A percentile compares a stretch with the other conserved stretches of the same genome.
Evolutionary conservation across 1,140 invertebrate species (phyloP).

Genomic region (Leptinotarsa defecta): DNA sequence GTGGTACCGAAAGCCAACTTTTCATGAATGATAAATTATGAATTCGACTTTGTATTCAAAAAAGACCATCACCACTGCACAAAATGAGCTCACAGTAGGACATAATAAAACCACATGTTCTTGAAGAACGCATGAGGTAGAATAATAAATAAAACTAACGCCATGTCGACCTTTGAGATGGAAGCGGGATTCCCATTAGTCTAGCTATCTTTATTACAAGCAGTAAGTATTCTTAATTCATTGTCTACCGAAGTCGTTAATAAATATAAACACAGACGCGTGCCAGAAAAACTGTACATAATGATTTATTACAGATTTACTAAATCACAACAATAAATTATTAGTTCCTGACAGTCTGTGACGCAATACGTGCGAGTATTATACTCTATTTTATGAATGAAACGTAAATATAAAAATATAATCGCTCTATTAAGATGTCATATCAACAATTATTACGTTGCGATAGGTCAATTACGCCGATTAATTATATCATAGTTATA

Average conservation of each 20-base stretch:
- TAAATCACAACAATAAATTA: slow-evolving; percentile 20
- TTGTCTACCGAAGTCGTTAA: slow-evolving; percentile 9
- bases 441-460: slow-evolving; percentile 31
- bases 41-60: too few species aligned
- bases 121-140: neutral
- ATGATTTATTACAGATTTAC: slow-evolving; percentile 14
- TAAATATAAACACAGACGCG: slow-evolving; percentile 17
- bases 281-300: slow-evolving; percentile 17
- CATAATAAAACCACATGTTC: neutral
- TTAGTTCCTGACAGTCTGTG: slow-evolving; percentile 16
- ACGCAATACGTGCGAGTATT: slow-evolving; percentile 6
- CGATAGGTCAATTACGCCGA: slow-evolving; percentile 30
- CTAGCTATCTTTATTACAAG: slow-evolving; percentile 3
- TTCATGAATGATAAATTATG: too few species aligned
- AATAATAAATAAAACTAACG: neutral
- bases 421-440: slow-evolving; percentile 32
- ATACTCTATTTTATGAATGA: slow-evolving; percentile 28
- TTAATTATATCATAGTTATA: slow-evolving; percentile 33
- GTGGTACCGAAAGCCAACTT: too few species aligned
- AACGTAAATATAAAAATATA: slow-evolving; percentile 29
- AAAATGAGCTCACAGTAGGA: neutral
- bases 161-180: neutral
- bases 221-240: slow-evolving; percentile 9
- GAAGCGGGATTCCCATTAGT: neutral
- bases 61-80: too few species aligned